Evolutionary conservation across 2,797 vertebrate genomes (phyloP), one percentile per base, ranked within the genome.

Genomic region (Mallotus villosus): DNA sequence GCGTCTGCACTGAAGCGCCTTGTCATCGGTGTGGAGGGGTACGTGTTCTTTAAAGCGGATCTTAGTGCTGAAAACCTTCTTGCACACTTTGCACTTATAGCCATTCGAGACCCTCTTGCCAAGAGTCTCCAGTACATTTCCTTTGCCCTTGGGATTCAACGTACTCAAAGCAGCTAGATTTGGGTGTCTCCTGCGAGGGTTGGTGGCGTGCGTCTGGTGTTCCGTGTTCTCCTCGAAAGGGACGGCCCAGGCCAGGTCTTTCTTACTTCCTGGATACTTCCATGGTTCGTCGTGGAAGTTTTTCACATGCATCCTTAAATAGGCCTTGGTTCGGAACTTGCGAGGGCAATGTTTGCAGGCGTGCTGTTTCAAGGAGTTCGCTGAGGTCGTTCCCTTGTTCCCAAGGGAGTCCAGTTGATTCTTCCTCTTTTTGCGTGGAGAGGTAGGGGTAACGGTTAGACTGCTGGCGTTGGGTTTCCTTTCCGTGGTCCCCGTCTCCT

Each of bases 21-120:
- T 85, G 32, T 87, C 85, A 22, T 80, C 76, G 1, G 82, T 79
- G 80, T 87, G 84, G 12, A 70, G 68, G 58, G 60, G 32, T 25
- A 67, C 62, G 62, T 90, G 87, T 65, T 83, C 60, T 11, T 70
- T 59, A 32, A 85, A 29, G 2, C 2, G 0, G 4, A 0, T 5
- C 66, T 72, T 71, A 27, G 0, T 67, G 59, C 0, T 75, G 1
- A 17, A 0, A 1, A 72, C 1, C 71, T 69, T 82, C 22, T 63
- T 14, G 65, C 86, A 89, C n/a, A 53, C 0, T 0, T 1, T 27
- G 65, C 82, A 88, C 0, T 6, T 57, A 49, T 86, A 24, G 79
- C 24, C 59, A 24, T 14, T 25, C 1, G 59, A 8, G 11, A 16
- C 22, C 21, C 14, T 19, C 25, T 27, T 61, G 14, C 22, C 12